Conservation (phyloP, 2,888 invertebrate species). For the Drosophila ustulata region DNA sequence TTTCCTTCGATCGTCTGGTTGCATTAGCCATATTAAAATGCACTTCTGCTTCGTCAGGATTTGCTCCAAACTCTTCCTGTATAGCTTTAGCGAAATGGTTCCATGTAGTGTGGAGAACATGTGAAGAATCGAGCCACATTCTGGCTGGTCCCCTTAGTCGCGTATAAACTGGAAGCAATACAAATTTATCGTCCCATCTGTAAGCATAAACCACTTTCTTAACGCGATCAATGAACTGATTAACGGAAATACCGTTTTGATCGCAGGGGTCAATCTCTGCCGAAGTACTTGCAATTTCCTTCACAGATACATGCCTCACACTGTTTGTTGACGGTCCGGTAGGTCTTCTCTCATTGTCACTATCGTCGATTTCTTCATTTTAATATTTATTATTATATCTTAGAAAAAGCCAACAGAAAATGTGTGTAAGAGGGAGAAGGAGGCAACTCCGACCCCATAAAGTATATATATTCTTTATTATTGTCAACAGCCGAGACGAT, state of each 20-base stretch:
- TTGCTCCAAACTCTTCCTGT: constrained; percentile 8
- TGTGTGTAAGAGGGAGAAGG: too few species aligned
- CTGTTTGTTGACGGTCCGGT: not conserved
- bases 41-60: constrained; percentile 15
- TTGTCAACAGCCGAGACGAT: too few species aligned
- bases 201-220: constrained; percentile 16
- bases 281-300: constrained; percentile 1
- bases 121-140: constrained; percentile 13
- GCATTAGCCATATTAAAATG: constrained; percentile 8
- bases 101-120: too few species aligned
- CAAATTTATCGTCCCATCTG: constrained; percentile 12
- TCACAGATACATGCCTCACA: constrained; percentile 14
- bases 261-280: constrained; percentile 9
- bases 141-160: constrained; percentile 1
- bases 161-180: constrained; percentile 16
- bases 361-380: too few species aligned
- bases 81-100: not conserved
- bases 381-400: too few species aligned
- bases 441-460: too few species aligned
- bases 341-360: not conserved
- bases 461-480: too few species aligned
- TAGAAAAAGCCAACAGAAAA: too few species aligned
- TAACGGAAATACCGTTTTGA: constrained; percentile 8
- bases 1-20: constrained; percentile 11
- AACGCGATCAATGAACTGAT: constrained; percentile 11